A percentile compares a stretch with the other conserved stretches of the same genome.
Evolutionary conservation across 2,797 vertebrate genomes (phyloP).

Genomic region (Amblyopsis hoosieri): DNA sequence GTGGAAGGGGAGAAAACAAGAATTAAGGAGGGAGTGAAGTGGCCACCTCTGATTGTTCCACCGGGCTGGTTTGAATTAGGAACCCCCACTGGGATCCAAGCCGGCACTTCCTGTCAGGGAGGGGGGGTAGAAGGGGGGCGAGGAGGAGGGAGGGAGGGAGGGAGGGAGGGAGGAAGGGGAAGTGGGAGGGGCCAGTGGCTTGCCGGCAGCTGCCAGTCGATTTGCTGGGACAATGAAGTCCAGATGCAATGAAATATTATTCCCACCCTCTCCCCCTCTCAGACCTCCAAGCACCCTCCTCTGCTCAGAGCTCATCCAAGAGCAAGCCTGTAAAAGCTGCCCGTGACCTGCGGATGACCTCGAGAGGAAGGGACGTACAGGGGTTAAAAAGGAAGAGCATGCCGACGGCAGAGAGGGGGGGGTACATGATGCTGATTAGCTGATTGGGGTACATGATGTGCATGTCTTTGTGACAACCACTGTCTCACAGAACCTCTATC

Average conservation of each 20-base stretch:
- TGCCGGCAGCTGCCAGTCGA: constrained; percentile 68
- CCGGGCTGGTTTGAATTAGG: constrained; percentile 85
- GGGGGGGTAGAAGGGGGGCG: constrained; percentile 47
- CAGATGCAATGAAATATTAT: constrained; percentile 73
- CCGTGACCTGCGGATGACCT: constrained; percentile 72
- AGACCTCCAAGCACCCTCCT: constrained; percentile 33
- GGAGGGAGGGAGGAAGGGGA: constrained; percentile 10
- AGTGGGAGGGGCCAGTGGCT: constrained; percentile 39
- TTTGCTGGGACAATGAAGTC: constrained; percentile 80
- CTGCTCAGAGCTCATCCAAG: constrained; percentile 44
- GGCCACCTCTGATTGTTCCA: constrained; percentile 78
- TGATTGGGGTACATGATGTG: no score
- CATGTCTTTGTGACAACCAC: no score
- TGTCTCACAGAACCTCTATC: no score
- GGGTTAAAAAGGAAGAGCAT: constrained; percentile 43
- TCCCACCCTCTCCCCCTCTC: constrained; percentile 28
- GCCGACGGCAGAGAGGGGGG: constrained; percentile 6
- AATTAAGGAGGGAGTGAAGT: constrained; percentile 31
- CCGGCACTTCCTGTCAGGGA: constrained; percentile 81
- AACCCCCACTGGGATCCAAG: constrained; percentile 82
- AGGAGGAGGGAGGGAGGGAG: not conserved
- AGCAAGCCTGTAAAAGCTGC: constrained; percentile 63
- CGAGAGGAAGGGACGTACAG: constrained; percentile 42
- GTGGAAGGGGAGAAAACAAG: constrained; percentile 10
- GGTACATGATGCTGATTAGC: no score